Conservation (phyloP, 1,140 invertebrate species). For the Tetramorium parvispinum region DNA sequence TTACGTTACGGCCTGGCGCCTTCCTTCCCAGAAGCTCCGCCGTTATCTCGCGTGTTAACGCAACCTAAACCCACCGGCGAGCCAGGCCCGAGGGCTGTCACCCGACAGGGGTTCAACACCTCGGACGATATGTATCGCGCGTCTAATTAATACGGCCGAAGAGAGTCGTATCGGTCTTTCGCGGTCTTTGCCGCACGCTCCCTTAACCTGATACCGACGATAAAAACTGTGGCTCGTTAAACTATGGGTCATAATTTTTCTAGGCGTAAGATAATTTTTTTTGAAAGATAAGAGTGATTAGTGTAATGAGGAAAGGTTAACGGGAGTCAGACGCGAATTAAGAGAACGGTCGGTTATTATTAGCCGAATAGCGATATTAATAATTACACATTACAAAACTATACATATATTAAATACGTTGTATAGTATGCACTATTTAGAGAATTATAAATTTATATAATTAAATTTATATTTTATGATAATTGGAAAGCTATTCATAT, state of each 20-base stretch:
- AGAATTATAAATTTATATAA: too few species aligned
- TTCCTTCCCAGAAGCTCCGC: slow-evolving; percentile 7
- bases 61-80: slow-evolving; percentile 40
- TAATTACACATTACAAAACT: too few species aligned
- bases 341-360: not conserved
- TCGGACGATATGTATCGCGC: slow-evolving; percentile 48
- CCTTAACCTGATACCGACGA: not conserved
- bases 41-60: slow-evolving; percentile 55
- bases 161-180: slow-evolving; percentile 5
- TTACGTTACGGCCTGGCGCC: slow-evolving; percentile 5
- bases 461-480: too few species aligned
- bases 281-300: slow-evolving; percentile 23
- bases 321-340: not conserved
- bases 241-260: slow-evolving; percentile 2
- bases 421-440: too few species aligned
- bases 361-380: not conserved
- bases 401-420: too few species aligned
- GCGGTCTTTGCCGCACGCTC: not conserved
- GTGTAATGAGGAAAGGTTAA: not conserved
- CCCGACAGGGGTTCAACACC: slow-evolving; percentile 49
- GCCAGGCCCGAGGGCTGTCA: not conserved
- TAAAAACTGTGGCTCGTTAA: slow-evolving; percentile 25
- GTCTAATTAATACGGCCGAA: slow-evolving; percentile 50
- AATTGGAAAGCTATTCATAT: not conserved
- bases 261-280: not conserved